Evolutionary conservation across 2,888 invertebrate species (phyloP), one percentile per base, ranked within the genome.

Genomic region (Ametastegia equiseti): DNA sequence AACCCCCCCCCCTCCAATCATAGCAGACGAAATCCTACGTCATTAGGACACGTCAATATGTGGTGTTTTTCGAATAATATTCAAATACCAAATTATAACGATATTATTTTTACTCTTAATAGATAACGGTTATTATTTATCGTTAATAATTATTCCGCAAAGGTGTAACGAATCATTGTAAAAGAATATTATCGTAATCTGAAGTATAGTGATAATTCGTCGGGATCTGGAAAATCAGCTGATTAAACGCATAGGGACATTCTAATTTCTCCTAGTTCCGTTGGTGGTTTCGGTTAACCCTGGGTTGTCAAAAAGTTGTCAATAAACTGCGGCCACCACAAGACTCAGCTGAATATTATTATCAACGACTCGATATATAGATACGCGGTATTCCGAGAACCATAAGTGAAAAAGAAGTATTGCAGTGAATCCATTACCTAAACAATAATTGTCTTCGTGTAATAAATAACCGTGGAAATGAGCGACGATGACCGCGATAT

Each of bases 401-500:
- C n/a, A n/a, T n/a, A n/a, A n/a, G n/a, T n/a, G n/a, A n/a, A n/a
- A n/a, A n/a, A n/a, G n/a, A n/a, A n/a, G n/a, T n/a, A n/a, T n/a
- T n/a, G n/a, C n/a, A n/a, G n/a, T n/a, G 50, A 19, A 54, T 54
- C 23, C 11, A 23, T 60, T 4, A 1, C 30, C 4, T 19, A 23
- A 30, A 30, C 23, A 15, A 23, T 23, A 30, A 30, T 60, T 27
- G 27, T 60, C 5, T 30, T 5, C 60, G 78, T 78, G 60, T 63
- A 57, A 1, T 27, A 42, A 60, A 73, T 45, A 69, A 33, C n/a
- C 13, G 77, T 63, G 39, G 42, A 60, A 89, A 98, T 98, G 97
- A 98, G 98, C 92, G 98, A 98, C 93, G 98, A 98, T 93, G 98
- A 98, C 92, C 94, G 97, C 89, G 98, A 98, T 92, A 97, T 98